Conservation (phyloP, 2,797 vertebrate genomes). For the Hozukius guyotensis region DNA sequence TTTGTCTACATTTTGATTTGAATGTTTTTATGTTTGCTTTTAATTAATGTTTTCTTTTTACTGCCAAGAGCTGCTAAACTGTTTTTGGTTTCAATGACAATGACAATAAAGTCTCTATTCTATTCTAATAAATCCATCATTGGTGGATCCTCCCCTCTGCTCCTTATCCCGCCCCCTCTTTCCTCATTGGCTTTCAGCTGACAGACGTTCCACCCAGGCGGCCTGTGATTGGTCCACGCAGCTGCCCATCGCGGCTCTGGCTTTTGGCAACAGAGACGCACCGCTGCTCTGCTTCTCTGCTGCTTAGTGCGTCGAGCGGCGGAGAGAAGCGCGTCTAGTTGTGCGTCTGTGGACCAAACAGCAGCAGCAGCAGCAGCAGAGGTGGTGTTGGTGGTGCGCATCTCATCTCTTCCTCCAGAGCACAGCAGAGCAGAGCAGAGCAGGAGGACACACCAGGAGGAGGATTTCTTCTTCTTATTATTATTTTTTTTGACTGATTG, state of each 20-base stretch:
- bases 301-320: constrained; percentile 65
- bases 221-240: constrained; percentile 60
- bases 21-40: too few species aligned
- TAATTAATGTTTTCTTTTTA: too few species aligned
- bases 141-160: background rate
- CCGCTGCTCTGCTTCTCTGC: constrained; percentile 44
- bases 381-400: constrained; percentile 13
- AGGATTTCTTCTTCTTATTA: constrained; percentile 28
- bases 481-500: constrained; percentile 56
- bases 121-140: constrained; percentile 27
- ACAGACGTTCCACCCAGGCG: constrained; percentile 1
- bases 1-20: too few species aligned
- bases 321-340: constrained; percentile 60
- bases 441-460: constrained; percentile 40
- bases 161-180: constrained; percentile 8
- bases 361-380: constrained; percentile 15
- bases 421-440: constrained; percentile 6
- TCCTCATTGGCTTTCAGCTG: constrained; percentile 43
- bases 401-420: constrained; percentile 33
- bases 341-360: constrained; percentile 60
- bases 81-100: too few species aligned
- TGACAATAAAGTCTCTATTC: too few species aligned
- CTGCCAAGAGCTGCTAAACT: too few species aligned
- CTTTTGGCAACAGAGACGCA: constrained; percentile 52
- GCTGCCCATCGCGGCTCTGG: constrained; percentile 40